Conservation (phyloP, 2,888 invertebrate species). For the Limnephilus lunatus region DNA sequence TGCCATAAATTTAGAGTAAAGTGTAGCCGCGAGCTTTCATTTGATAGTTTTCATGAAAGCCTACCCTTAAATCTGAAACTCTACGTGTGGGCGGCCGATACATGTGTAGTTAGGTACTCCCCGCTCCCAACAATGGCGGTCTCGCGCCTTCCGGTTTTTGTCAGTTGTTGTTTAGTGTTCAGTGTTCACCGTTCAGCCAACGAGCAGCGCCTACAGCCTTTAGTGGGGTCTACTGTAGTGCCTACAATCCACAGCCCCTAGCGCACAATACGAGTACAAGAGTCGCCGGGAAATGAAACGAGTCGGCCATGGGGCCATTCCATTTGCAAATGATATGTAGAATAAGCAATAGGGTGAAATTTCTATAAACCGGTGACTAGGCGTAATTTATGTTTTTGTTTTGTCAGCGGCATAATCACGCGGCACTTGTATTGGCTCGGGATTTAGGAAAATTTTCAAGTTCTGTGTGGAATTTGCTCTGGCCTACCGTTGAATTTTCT, state of each 20-base stretch:
- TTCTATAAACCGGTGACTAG: conserved; percentile 50
- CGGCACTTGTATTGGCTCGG: background rate
- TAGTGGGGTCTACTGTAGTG: background rate
- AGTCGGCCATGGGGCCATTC: conserved; percentile 52
- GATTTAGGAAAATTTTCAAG: background rate
- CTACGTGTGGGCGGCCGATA: background rate
- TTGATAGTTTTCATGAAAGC: conserved; percentile 34
- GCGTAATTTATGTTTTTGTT: conserved; percentile 54
- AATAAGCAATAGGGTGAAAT: conserved; percentile 57
- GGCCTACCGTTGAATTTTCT: background rate
- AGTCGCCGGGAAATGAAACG: conserved; percentile 58
- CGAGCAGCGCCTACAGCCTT: background rate
- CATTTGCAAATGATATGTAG: conserved; percentile 57
- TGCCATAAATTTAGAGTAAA: background rate
- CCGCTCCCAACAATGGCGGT: conserved; percentile 57
- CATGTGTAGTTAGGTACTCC: background rate
- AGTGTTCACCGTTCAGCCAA: background rate
- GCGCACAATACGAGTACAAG: conserved; percentile 22
- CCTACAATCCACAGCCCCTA: background rate
- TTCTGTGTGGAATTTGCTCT: background rate
- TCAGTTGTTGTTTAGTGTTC: conserved; percentile 55
- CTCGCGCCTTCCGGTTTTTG: conserved; percentile 64
- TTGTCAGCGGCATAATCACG: conserved; percentile 45
- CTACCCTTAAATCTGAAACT: conserved; percentile 29
- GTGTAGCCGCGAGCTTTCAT: background rate